phyloP scores from a whole-genome alignment of 2,888 invertebrate genomes.

The Orthonevra nobilis region DNA sequence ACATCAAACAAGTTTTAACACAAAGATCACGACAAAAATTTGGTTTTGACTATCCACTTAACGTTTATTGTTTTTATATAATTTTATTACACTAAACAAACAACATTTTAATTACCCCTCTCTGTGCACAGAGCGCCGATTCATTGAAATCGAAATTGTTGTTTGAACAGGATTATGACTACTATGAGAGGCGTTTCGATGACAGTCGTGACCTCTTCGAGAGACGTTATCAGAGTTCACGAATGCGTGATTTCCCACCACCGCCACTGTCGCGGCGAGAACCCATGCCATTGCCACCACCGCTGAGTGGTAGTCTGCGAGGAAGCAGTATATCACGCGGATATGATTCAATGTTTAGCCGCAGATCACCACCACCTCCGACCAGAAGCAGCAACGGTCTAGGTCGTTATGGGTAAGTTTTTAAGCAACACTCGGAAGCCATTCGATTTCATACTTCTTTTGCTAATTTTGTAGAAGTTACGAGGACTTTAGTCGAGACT shows the following conservation, averaged over 20 bases:
- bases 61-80: conserved; percentile 44
- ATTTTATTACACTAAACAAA: conserved; percentile 74
- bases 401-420: conserved; percentile 78
- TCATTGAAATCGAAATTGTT: conserved; percentile 68
- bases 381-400: conserved; percentile 78
- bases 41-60: too few species aligned
- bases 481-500: conserved; percentile 93
- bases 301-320: conserved; percentile 81
- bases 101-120: conserved; percentile 72
- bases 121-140: conserved; percentile 52
- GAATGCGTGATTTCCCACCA: conserved; percentile 83
- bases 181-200: conserved; percentile 91
- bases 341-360: conserved; percentile 91
- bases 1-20: too few species aligned
- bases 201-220: conserved; percentile 90
- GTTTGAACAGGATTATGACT: conserved; percentile 82
- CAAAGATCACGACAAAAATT: too few species aligned
- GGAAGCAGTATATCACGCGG: conserved; percentile 82
- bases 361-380: conserved; percentile 86
- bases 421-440: neutral
- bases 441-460: conserved; percentile 52
- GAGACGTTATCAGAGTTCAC: conserved; percentile 85
- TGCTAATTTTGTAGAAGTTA: conserved; percentile 84
- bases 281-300: conserved; percentile 89
- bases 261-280: conserved; percentile 88